Percentiles rank a stretch among this genome's conserved stretches.
phyloP scores from a whole-genome alignment of 2,797 vertebrate species.

The Acestrorhynchus altus region DNA sequence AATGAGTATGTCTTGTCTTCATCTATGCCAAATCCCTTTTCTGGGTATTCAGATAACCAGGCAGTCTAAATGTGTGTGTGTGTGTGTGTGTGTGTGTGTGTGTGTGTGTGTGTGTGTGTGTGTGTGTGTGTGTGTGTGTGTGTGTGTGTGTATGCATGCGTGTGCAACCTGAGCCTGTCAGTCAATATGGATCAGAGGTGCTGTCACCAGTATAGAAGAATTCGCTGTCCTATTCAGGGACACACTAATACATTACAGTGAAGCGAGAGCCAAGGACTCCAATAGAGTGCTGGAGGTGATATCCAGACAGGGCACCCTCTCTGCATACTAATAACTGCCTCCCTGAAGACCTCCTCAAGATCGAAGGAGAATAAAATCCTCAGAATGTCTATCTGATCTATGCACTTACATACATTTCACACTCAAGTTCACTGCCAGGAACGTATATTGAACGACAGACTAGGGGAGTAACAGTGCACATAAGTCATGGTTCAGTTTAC shows the following conservation, averaged over 20 bases:
- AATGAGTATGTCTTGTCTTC: conserved; percentile 41
- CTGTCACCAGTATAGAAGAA: conserved; percentile 52
- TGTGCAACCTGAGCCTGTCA: conserved; percentile 52
- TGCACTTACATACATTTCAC: neutral
- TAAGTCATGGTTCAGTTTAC: too few relatives aligned
- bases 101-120: conserved; percentile 2
- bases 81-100: conserved; percentile 25
- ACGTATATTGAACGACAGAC: too few relatives aligned
- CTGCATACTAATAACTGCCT: conserved; percentile 55
- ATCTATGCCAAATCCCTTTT: conserved; percentile 33
- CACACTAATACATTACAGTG: conserved; percentile 49
- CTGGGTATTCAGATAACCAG: conserved; percentile 45
- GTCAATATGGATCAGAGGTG: conserved; percentile 53
- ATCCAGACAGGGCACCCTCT: conserved; percentile 45
- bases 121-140: conserved; percentile 25
- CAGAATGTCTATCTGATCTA: conserved; percentile 25
- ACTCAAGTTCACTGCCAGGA: too few relatives aligned
- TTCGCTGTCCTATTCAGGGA: conserved; percentile 47
- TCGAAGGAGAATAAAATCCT: conserved; percentile 23
- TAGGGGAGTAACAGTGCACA: too few relatives aligned
- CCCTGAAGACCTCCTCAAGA: conserved; percentile 5
- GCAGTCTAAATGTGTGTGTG: conserved; percentile 4
- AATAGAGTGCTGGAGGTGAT: conserved; percentile 37
- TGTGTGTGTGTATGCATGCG: conserved; percentile 35
- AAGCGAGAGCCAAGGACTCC: conserved; percentile 45